Conservation (phyloP, 2,113 vertebrate species). For the Butastur rufipennis region DNA sequence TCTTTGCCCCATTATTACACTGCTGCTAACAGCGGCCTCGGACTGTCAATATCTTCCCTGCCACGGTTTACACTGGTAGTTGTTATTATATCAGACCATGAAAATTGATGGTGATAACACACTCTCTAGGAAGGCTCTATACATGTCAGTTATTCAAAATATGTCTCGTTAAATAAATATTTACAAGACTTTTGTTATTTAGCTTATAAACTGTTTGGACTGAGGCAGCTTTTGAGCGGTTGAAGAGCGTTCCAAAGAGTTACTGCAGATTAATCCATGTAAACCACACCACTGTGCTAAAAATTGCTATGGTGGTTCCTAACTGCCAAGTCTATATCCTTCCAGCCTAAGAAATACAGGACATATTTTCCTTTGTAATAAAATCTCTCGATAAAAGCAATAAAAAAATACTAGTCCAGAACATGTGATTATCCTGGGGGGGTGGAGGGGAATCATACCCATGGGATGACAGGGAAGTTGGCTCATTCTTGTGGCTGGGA, state of each 20-base stretch:
- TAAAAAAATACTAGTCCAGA: conserved; percentile 23
- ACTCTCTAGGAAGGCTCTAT: conserved; percentile 66
- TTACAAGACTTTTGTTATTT: conserved; percentile 74
- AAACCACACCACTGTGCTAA: conserved; percentile 60
- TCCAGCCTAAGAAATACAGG: conserved; percentile 6
- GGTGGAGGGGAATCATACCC: conserved; percentile 23
- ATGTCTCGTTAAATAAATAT: conserved; percentile 79
- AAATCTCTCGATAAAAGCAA: conserved; percentile 57
- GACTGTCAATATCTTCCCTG: conserved; percentile 58
- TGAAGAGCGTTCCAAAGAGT: conserved; percentile 47
- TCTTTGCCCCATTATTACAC: conserved; percentile 7
- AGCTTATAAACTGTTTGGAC: conserved; percentile 72
- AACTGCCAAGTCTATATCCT: conserved; percentile 31
- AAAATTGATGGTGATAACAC: conserved; percentile 71
- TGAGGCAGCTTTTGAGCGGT: conserved; percentile 22
- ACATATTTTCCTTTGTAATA: conserved; percentile 62
- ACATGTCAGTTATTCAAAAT: conserved; percentile 77
- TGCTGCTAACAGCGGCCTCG: conserved; percentile 37
- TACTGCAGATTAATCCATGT: conserved; percentile 60
- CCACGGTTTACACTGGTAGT: conserved; percentile 64
- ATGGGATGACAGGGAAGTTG: conserved; percentile 33
- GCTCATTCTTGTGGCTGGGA: background rate
- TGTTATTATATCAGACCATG: conserved; percentile 74
- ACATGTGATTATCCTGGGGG: conserved; percentile 49
- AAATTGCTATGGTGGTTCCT: conserved; percentile 43